A percentile compares a stretch with the other conserved stretches of the same genome.
Evolutionary conservation across 2,113 vertebrate species (phyloP).

Genomic region (Ibidorhyncha struthersii): DNA sequence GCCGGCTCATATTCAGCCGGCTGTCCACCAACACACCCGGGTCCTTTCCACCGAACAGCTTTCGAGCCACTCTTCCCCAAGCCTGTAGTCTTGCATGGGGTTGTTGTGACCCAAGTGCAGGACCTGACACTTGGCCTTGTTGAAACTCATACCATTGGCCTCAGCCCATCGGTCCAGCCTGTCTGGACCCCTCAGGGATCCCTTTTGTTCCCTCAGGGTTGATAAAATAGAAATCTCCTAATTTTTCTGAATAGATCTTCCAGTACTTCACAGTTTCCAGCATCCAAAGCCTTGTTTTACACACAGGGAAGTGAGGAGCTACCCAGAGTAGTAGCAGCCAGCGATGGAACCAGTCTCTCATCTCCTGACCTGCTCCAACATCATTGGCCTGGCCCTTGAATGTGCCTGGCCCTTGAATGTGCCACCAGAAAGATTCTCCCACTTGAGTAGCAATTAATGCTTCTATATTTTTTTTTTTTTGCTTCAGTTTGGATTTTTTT

Average conservation of each 20-base stretch:
- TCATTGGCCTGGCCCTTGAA: not conserved
- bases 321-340: not conserved
- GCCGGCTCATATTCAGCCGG: too few relatives aligned
- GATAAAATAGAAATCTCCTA: not conserved
- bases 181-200: too few relatives aligned
- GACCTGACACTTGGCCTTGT: too few relatives aligned
- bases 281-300: not conserved
- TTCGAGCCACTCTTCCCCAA: too few relatives aligned
- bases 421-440: not conserved
- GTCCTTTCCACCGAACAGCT: too few relatives aligned
- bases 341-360: not conserved
- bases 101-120: too few relatives aligned
- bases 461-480: not conserved
- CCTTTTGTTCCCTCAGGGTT: not conserved
- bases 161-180: too few relatives aligned
- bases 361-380: not conserved
- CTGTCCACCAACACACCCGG: too few relatives aligned
- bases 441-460: not conserved
- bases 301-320: not conserved
- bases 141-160: too few relatives aligned
- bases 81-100: too few relatives aligned
- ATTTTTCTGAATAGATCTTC: not conserved
- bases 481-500: not conserved
- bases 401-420: fast-evolving
- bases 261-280: not conserved